Percentiles rank a stretch among this genome's conserved stretches.
phyloP scores from a whole-genome alignment of 2,113 vertebrate species.

The Urocynchramus pylzowi region DNA sequence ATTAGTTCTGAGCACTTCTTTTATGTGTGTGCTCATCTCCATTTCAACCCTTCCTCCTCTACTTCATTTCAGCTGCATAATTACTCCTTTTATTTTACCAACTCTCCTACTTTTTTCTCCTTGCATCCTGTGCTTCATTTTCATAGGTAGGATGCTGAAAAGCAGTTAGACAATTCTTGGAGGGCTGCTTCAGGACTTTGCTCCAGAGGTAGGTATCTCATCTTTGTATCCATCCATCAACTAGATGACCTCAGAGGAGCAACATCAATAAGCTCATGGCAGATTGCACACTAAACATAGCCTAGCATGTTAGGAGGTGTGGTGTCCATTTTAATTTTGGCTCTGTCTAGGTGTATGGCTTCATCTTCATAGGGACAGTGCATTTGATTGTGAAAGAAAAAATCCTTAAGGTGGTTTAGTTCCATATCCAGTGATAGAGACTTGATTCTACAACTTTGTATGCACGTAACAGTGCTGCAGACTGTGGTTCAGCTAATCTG shows the following conservation, averaged over 20 bases:
- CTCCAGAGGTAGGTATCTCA: neutral
- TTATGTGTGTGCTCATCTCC: neutral
- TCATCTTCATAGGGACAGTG: neutral
- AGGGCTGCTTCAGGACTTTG: neutral
- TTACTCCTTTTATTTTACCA: neutral
- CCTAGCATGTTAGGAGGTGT: accelerated
- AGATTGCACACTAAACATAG: neutral
- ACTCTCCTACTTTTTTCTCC: accelerated
- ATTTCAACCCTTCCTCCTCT: neutral
- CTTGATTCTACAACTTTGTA: neutral
- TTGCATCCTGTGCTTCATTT: neutral
- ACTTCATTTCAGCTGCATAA: neutral
- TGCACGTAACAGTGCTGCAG: neutral
- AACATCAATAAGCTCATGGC: neutral
- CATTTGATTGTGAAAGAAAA: neutral
- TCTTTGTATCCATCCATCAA: neutral
- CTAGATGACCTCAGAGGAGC: neutral
- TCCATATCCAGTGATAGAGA: accelerated
- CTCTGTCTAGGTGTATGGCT: neutral
- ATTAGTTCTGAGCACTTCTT: neutral
- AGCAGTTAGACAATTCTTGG: neutral
- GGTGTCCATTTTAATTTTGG: neutral
- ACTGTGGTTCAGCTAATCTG: neutral
- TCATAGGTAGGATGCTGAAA: neutral
- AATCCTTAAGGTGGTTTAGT: neutral